Conservation (phyloP, 1,140 invertebrate species). For the Calliphora vicina region DNA sequence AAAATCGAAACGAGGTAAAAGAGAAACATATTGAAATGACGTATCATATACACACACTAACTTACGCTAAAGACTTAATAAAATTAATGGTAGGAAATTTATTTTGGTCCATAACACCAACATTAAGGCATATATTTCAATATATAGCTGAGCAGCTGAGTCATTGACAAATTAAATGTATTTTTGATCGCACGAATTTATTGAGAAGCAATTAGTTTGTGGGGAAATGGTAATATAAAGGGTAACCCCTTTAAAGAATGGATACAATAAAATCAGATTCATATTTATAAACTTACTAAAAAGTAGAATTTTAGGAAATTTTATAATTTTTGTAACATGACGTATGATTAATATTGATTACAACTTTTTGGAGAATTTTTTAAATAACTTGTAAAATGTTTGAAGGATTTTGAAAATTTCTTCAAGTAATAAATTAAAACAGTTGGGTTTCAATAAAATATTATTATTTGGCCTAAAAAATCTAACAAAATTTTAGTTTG, state of each 20-base stretch:
- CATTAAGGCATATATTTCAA: neutral
- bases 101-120: neutral
- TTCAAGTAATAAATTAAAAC: too few relatives aligned
- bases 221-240: too few relatives aligned
- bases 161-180: neutral
- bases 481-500: too few relatives aligned
- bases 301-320: too few relatives aligned
- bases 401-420: neutral
- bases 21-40: neutral
- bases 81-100: constrained; percentile 4
- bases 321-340: neutral
- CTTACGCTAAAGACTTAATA: neutral
- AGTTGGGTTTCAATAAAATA: too few relatives aligned
- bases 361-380: neutral
- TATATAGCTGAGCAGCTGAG: neutral
- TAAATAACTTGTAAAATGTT: neutral
- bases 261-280: too few relatives aligned
- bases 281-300: too few relatives aligned
- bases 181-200: neutral
- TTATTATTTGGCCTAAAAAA: too few relatives aligned
- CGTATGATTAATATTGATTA: neutral
- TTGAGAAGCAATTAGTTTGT: neutral
- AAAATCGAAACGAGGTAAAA: neutral
- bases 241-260: too few relatives aligned
- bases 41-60: neutral